Conservation (phyloP, 2,888 invertebrate species). For the Theretra japonica region DNA sequence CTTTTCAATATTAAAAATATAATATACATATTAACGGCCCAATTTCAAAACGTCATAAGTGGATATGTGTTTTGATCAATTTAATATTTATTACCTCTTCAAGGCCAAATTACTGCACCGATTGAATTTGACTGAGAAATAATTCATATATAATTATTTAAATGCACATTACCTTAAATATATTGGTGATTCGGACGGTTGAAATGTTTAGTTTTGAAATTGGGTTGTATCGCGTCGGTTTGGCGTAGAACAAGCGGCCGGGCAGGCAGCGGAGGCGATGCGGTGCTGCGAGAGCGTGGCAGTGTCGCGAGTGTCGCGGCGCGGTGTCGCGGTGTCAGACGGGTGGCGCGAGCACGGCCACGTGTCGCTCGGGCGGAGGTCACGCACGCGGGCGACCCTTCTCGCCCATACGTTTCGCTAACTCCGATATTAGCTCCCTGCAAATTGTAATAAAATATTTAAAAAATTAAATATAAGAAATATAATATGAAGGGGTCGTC, state of each 20-base stretch:
- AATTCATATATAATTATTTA: background rate
- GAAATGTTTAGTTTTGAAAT: background rate
- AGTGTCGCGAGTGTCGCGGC: background rate
- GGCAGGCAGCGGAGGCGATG: background rate
- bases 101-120: background rate
- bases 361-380: conserved; percentile 46
- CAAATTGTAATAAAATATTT: conserved; percentile 32
- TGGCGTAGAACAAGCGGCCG: no score
- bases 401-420: conserved; percentile 75
- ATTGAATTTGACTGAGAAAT: background rate
- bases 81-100: background rate
- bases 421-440: conserved; percentile 76
- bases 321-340: conserved; percentile 52
- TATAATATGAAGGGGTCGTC: background rate
- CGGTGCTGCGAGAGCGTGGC: background rate
- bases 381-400: conserved; percentile 67
- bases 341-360: conserved; percentile 55
- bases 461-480: background rate
- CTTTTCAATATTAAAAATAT: conserved; percentile 16
- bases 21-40: background rate
- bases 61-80: background rate
- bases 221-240: background rate
- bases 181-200: no score
- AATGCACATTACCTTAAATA: background rate
- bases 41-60: conserved; percentile 9